phyloP scores from a whole-genome alignment of 2,888 invertebrate genomes.

The Cephus sareptanus region DNA sequence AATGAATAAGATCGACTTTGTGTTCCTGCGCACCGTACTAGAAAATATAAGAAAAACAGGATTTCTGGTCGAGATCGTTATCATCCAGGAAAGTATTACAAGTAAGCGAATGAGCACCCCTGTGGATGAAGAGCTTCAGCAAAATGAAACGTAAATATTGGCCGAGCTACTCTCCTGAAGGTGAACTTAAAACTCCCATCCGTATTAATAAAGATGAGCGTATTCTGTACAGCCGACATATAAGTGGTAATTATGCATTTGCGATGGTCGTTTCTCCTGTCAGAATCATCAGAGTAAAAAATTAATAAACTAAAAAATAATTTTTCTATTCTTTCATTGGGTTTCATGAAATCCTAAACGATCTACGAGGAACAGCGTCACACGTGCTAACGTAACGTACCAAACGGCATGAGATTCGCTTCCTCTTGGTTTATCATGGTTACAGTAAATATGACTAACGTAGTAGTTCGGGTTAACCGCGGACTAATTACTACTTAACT shows the following conservation, averaged over 20 bases:
- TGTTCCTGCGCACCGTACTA: neutral
- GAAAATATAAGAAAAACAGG: neutral
- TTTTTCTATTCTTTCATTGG: neutral
- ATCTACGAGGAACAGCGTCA: neutral
- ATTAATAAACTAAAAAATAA: neutral
- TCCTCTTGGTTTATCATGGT: neutral
- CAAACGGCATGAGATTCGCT: neutral
- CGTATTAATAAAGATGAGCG: constrained; percentile 57
- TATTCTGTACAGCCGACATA: constrained; percentile 43
- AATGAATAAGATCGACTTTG: neutral
- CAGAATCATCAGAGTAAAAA: neutral
- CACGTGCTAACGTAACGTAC: neutral
- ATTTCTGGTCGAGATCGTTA: neutral
- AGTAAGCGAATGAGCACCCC: constrained; percentile 36
- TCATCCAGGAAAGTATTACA: neutral
- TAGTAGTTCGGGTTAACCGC: constrained; percentile 48
- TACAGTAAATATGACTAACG: constrained; percentile 13
- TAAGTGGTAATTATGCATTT: neutral
- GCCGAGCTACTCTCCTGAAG: constrained; percentile 40
- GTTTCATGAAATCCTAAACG: neutral
- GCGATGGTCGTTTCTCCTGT: neutral
- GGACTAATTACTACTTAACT: constrained; percentile 52
- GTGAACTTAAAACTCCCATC: constrained; percentile 46
- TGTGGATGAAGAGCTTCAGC: constrained; percentile 39
- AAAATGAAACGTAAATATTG: constrained; percentile 59